Evolutionary conservation across 2,113 vertebrate species (phyloP), one percentile per base, ranked within the genome.

Genomic region (Cynocephalus volans): DNA sequence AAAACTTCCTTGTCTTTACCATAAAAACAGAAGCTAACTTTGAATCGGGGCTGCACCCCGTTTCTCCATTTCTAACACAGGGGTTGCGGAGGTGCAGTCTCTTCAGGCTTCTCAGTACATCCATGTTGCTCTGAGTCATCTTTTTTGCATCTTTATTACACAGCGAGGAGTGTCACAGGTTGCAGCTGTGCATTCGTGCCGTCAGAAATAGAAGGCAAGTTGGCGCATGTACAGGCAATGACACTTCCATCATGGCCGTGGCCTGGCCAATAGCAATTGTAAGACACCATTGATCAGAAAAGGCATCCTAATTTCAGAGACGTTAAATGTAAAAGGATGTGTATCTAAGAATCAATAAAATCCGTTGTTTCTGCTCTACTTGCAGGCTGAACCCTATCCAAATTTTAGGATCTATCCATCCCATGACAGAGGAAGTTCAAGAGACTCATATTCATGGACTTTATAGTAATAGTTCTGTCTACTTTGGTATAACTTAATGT

Each of bases 251-350:
- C 9, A 28, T 56, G 28, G 28, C 31, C 81, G n/a, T 79, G 26
- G 18, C 65, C 56, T 54, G 80, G 31, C 26, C 52, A 41, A 60
- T 2, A 69, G 70, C 65, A 50, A 33, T 33, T n/a, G 41, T 36
- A 73, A 80, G 54, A 65, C 33, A 58, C 48, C 54, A 64, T 15
- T 80, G 60, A 60, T 89, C 41, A 41, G 21, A 83, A 84, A 21
- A 86, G 48, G 18, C 28, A 48, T 67, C 7, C 56, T 90, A 10
- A 93, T 76, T 92, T 89, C 77, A 89, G 82, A 77, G 45, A 73
- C 21, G 36, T 58, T 80, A 17, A 72, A 33, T 84, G 9, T 64
- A 67, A 81, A 91, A 86, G 52, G 62, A 28, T 77, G 15, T 28
- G 2, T 73, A 18, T 70, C 62, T 69, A 64, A 67, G 73, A 89